Evolutionary conservation across 2,797 vertebrate genomes (phyloP).

Genomic region (Mus spretus): DNA sequence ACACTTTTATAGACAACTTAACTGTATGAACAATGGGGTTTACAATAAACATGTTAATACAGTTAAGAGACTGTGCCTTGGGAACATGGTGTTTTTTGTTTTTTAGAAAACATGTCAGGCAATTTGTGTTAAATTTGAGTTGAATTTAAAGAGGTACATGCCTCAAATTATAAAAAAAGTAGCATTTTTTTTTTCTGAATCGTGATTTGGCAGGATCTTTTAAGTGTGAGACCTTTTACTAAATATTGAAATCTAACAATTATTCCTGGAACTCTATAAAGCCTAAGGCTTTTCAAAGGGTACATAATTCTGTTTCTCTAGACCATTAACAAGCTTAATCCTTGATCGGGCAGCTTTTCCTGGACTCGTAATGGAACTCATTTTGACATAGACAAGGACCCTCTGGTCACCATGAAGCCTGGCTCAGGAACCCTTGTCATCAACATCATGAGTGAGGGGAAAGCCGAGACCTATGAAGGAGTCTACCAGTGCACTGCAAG

Average conservation of each 20-base stretch:
- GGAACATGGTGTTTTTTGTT: constrained; percentile 54
- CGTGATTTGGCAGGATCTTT: constrained; percentile 40
- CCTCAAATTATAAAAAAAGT: constrained; percentile 62
- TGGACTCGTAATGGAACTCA: constrained; percentile 98
- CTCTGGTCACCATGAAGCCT: constrained; percentile 93
- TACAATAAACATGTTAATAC: constrained; percentile 86
- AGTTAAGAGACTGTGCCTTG: constrained; percentile 72
- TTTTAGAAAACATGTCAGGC: constrained; percentile 73
- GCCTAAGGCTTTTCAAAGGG: neutral
- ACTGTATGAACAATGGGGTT: constrained; percentile 74
- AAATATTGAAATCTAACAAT: constrained; percentile 44
- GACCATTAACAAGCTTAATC: constrained; percentile 57
- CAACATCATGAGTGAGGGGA: constrained; percentile 95
- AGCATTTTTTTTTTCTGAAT: constrained; percentile 58
- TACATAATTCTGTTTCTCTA: constrained; percentile 56
- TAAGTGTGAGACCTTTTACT: neutral
- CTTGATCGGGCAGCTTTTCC: constrained; percentile 92
- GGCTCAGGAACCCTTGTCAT: constrained; percentile 95
- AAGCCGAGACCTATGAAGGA: constrained; percentile 95
- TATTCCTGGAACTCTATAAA: constrained; percentile 46
- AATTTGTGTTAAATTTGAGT: constrained; percentile 64
- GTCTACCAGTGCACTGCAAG: constrained; percentile 97
- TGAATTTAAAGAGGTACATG: constrained; percentile 24
- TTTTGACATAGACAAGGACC: constrained; percentile 95
- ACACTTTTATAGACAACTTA: constrained; percentile 83